Conservation (phyloP, 2,888 invertebrate species). For the Epicampocera succincta region DNA sequence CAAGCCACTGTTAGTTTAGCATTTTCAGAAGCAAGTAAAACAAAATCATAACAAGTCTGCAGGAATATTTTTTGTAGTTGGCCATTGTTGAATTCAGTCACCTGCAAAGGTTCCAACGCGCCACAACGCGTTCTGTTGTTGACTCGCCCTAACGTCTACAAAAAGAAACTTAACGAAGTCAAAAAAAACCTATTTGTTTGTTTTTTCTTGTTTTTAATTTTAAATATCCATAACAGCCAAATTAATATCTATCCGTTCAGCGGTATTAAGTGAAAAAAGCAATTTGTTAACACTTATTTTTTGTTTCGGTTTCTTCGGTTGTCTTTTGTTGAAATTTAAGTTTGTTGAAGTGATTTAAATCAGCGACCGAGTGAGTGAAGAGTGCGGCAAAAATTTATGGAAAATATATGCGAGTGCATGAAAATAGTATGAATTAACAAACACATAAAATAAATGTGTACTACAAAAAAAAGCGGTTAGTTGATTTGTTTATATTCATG, state of each 20-base stretch:
- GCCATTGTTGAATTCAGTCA: constrained; percentile 70
- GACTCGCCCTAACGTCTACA: constrained; percentile 43
- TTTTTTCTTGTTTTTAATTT: no score
- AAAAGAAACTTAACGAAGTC: constrained; percentile 20
- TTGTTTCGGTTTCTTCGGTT: background rate
- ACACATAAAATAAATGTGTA: background rate
- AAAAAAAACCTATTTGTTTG: constrained; percentile 10
- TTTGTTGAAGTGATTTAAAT: no score
- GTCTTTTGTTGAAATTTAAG: no score
- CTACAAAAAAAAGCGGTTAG: no score
- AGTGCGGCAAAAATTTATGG: no score
- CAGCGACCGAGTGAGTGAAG: no score
- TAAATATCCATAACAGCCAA: background rate
- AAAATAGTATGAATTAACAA: no score
- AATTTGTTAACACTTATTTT: constrained; percentile 40
- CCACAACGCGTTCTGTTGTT: constrained; percentile 64
- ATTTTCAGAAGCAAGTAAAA: background rate
- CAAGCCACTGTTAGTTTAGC: constrained; percentile 34
- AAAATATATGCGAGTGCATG: no score
- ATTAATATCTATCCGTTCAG: no score
- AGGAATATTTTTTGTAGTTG: constrained; percentile 62
- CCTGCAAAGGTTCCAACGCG: constrained; percentile 71
- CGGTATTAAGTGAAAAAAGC: no score
- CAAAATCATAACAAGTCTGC: constrained; percentile 23
- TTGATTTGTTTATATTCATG: no score